These are phyloP conservation scores for Hemichromis elongatus DNA, from an alignment of 2,113 vertebrate genomes.

Conservation along the genomic window DNA sequence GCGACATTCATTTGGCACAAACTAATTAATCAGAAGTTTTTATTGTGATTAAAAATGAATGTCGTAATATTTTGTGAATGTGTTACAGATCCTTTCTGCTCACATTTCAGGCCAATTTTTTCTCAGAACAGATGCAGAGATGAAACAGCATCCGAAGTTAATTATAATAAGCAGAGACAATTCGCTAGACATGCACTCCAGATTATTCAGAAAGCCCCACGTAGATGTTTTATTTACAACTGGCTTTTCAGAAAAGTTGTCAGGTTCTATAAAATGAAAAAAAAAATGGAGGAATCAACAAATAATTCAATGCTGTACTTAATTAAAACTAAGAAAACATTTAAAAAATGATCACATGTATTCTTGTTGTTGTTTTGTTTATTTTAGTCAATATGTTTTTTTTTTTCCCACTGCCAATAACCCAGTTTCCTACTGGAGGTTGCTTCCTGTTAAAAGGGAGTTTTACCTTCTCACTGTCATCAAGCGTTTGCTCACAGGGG, in stretches of 20 bases:
- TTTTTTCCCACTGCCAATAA: background rate
- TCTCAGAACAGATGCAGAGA: background rate
- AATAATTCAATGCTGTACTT: background rate
- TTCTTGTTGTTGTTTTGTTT: background rate
- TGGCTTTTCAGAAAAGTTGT: background rate
- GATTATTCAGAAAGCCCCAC: background rate
- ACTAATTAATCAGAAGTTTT: constrained; percentile 10
- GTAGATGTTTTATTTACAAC: background rate
- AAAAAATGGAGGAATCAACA: background rate
- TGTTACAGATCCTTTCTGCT: background rate
- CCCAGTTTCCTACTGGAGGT: background rate
- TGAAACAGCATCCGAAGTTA: background rate
- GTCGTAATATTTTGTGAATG: background rate
- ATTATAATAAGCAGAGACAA: constrained; percentile 11
- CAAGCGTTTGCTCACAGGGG: background rate
- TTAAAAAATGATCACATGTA: background rate
- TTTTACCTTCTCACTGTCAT: background rate
- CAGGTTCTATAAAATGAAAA: background rate
- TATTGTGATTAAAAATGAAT: constrained; percentile 6
- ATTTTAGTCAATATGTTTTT: background rate
- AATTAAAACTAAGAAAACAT: background rate
- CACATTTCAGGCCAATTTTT: background rate
- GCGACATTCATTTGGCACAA: background rate
- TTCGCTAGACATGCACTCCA: background rate
- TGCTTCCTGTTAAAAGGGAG: background rate